These are phyloP conservation scores for Notamacropus eugenii DNA, from an alignment of 2,797 vertebrate species.

Conservation along the genomic window DNA sequence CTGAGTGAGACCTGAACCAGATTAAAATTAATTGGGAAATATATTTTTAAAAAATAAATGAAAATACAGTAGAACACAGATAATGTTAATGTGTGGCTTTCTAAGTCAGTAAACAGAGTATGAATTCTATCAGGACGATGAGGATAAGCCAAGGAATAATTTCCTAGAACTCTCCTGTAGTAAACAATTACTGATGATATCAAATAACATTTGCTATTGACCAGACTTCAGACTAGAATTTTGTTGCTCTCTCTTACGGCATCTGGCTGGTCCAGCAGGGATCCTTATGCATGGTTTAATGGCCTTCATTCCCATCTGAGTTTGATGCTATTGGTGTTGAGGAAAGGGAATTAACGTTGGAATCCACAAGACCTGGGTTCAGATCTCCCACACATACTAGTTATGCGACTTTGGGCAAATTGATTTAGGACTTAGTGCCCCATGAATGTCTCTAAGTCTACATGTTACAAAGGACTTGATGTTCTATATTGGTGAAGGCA, in stretches of 20 bases:
- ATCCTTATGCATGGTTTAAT: not conserved
- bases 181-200: not conserved
- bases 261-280: not conserved
- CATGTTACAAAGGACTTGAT: not conserved
- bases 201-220: slow-evolving; percentile 46
- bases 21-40: not conserved
- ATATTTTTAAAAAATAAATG: not conserved
- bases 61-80: not conserved
- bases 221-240: slow-evolving; percentile 59
- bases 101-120: not conserved
- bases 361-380: not conserved
- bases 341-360: not conserved
- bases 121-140: slow-evolving; percentile 6
- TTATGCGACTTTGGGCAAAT: not conserved
- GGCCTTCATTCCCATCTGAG: not conserved
- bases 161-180: not conserved
- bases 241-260: slow-evolving; percentile 67
- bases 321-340: not conserved
- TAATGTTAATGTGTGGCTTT: not conserved
- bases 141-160: not conserved
- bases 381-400: not conserved
- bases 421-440: not conserved
- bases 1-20: not conserved
- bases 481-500: not conserved
- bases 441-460: not conserved